Conservation (phyloP, 1,140 invertebrate genomes). For the Drosophila dunni region DNA sequence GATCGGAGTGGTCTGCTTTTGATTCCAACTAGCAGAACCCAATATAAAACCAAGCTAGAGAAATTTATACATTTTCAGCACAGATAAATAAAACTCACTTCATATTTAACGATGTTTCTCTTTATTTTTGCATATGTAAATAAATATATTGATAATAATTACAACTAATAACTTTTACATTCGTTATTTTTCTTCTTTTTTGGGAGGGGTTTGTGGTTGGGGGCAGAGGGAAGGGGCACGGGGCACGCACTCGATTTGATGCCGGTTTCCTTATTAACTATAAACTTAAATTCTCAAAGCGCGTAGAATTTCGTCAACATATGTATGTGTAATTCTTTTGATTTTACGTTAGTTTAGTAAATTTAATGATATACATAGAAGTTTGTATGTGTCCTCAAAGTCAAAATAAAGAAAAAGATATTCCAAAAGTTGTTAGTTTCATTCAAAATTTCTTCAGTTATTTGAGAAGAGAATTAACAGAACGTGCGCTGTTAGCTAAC, state of each 20-base stretch:
- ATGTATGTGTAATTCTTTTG: constrained; percentile 42
- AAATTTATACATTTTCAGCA: too few species aligned
- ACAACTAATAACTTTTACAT: constrained; percentile 77
- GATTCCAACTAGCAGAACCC: too few species aligned
- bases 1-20: too few species aligned
- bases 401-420: constrained; percentile 26
- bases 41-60: too few species aligned
- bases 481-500: constrained; percentile 35
- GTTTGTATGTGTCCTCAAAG: constrained; percentile 5
- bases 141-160: constrained; percentile 77
- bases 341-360: constrained; percentile 37
- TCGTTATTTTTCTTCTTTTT: constrained; percentile 40
- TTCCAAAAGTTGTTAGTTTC: constrained; percentile 12
- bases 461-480: constrained; percentile 36
- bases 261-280: constrained; percentile 36
- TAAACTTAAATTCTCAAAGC: constrained; percentile 59
- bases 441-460: constrained; percentile 2
- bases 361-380: constrained; percentile 48
- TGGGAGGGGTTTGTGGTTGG: too few species aligned
- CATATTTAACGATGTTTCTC: constrained; percentile 75
- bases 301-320: constrained; percentile 39
- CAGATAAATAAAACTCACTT: background rate
- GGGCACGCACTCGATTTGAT: constrained; percentile 46
- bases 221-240: background rate
- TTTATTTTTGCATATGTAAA: constrained; percentile 79